phyloP scores from a whole-genome alignment of 2,797 vertebrate genomes.

The Halcyon chelicuti region DNA sequence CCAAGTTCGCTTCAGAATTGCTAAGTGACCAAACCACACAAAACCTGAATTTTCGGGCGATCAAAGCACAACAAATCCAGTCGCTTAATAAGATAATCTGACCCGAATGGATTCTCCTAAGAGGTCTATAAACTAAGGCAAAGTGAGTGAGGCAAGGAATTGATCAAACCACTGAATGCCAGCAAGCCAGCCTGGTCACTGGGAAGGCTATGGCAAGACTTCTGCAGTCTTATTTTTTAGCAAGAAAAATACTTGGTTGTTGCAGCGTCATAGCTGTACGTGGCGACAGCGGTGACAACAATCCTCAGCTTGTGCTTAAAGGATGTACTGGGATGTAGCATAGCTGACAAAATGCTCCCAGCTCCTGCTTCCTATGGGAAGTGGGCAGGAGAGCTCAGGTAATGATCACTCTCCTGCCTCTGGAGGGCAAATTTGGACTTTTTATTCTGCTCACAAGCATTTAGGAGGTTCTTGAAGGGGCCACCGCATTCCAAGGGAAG shows the following conservation, averaged over 20 bases:
- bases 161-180: not conserved
- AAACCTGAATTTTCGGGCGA: not conserved
- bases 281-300: not conserved
- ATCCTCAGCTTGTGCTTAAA: not conserved
- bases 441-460: not conserved
- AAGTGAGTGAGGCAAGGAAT: not conserved
- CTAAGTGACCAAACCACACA: not conserved
- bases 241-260: not conserved
- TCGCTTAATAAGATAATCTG: not conserved
- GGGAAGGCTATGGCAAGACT: not conserved
- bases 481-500: not conserved
- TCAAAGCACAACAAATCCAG: not conserved
- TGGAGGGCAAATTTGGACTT: not conserved
- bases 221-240: not conserved
- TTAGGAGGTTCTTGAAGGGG: not conserved
- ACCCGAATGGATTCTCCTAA: not conserved
- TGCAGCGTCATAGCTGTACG: not conserved
- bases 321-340: not conserved
- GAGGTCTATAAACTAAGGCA: not conserved
- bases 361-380: not conserved
- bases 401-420: not conserved
- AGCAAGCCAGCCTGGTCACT: not conserved
- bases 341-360: not conserved
- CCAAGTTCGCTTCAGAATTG: not conserved
- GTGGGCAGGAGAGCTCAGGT: not conserved